Base-by-base conservation (phyloP, 2,888 invertebrate species). In the Monoplex corrugatus region DNA sequence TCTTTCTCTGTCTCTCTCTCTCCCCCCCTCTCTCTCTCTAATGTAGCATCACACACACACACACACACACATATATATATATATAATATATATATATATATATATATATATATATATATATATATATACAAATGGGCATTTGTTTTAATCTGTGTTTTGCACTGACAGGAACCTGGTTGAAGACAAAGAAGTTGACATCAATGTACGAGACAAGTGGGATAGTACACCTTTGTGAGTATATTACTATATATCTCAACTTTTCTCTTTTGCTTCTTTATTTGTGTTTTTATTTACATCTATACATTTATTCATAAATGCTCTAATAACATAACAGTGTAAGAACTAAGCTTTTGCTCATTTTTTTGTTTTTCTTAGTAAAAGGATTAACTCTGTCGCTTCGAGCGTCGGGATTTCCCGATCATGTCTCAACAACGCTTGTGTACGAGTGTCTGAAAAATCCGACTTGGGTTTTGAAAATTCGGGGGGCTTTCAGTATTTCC, bases 141-240 rank as follows among this genome's bases (percentile, higher is more conserved):
- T 23, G 80, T 44, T 86, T 87, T 28, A 80, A 87, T 83, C 44
- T 89, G 90, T 23, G 80, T 44, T 86, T 87, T 28, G 78, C 86
- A 78, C 44, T 89, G 90, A 23, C 92, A 95, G 95, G 87, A 96
- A 95, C 91, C 94, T 97, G 35, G 96, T 97, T 8, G 96, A 96
- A 91, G 94, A 96, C 87, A 96, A 96, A 92, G 97, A 96, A 91
- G 94, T 96, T 13, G 96, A 96, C 50, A 91, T 96, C 0, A 97
- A 96, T 93, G 93, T 96, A 0, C 93, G 96, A 90, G 97, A 97
- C 91, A 95, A 95, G 91, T 97, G 96, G 96, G 97, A 97, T 95
- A 96, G 96, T 90, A 96, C 96, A 19, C 97, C 97, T 5, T 91
- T 97, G 96, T 97, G 95, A 95, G 88, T 87, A 16, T 63, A 28